These are phyloP conservation scores for Artibeus jamaicensis DNA, from an alignment of 2,797 vertebrate species.

Conservation along the genomic window DNA sequence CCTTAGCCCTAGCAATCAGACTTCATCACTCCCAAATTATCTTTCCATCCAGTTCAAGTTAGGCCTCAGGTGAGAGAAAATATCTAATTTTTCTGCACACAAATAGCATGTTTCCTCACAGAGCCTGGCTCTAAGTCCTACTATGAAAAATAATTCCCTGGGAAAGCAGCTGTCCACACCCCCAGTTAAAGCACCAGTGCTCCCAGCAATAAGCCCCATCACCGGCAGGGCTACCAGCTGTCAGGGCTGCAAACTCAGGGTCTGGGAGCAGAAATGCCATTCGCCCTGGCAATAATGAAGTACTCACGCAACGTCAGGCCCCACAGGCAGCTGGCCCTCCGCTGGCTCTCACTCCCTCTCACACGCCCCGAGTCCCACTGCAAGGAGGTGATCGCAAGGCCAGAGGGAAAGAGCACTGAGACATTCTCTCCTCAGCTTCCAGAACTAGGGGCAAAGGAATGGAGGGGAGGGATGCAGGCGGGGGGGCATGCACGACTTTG, in stretches of 20 bases:
- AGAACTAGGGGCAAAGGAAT: constrained; percentile 78
- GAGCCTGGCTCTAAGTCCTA: background rate
- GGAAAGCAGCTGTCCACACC: constrained; percentile 43
- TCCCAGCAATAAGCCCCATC: background rate
- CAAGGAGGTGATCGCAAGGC: constrained; percentile 78
- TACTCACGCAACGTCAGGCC: constrained; percentile 79
- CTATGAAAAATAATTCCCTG: constrained; percentile 57
- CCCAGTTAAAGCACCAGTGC: constrained; percentile 52
- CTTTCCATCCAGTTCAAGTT: background rate
- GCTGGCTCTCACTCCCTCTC: constrained; percentile 63
- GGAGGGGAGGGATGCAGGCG: constrained; percentile 43
- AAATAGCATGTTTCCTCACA: constrained; percentile 22
- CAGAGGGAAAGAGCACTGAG: constrained; percentile 76
- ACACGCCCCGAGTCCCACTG: constrained; percentile 53
- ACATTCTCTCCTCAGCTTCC: constrained; percentile 79
- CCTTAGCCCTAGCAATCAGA: background rate
- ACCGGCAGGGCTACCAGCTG: background rate
- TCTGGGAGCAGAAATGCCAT: constrained; percentile 31
- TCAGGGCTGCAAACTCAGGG: background rate
- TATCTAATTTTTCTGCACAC: background rate
- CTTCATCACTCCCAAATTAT: background rate
- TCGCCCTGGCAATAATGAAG: constrained; percentile 59
- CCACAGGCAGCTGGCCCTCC: constrained; percentile 26
- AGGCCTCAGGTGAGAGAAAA: constrained; percentile 61
- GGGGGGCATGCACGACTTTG: constrained; percentile 53